Evolutionary conservation across 2,888 invertebrate genomes (phyloP).

Genomic region (Caenorhabditis wallacei): DNA sequence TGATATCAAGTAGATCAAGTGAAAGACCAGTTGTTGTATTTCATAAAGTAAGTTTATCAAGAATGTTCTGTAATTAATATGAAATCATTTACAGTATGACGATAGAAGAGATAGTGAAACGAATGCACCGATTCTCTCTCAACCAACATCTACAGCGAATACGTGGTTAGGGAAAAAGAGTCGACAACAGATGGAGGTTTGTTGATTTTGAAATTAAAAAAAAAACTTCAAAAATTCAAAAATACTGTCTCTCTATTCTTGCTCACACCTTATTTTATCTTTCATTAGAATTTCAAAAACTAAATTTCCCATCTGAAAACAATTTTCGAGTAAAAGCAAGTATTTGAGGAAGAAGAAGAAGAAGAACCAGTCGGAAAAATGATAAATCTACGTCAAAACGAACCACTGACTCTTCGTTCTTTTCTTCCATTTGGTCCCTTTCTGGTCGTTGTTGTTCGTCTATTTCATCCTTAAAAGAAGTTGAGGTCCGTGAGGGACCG

Average conservation of each 20-base stretch:
- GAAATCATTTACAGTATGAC: conserved; percentile 61
- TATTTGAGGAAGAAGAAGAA: conserved; percentile 27
- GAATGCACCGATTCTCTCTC: conserved; percentile 71
- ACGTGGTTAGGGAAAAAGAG: conserved; percentile 82
- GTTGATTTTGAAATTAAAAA: neutral
- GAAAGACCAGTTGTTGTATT: conserved; percentile 82
- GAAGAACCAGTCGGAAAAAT: conserved; percentile 53
- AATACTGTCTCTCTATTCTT: too few species aligned
- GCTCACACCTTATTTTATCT: too few species aligned
- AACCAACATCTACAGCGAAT: conserved; percentile 81
- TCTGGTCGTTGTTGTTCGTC: conserved; percentile 53
- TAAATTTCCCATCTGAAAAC: neutral
- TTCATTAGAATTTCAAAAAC: neutral
- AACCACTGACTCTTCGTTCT: conserved; percentile 25
- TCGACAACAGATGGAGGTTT: conserved; percentile 77
- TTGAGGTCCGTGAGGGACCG: conserved; percentile 32
- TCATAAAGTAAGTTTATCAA: conserved; percentile 72
- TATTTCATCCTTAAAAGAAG: conserved; percentile 6
- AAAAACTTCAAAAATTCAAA: too few species aligned
- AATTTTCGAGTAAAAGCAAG: neutral
- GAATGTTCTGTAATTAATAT: neutral
- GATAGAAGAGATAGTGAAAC: conserved; percentile 70
- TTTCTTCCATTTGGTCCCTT: conserved; percentile 14
- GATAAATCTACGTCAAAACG: conserved; percentile 55
- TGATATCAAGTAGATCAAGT: conserved; percentile 50